Evolutionary conservation across 1,140 invertebrate genomes (phyloP).

Genomic region (Megalopta genalis): DNA sequence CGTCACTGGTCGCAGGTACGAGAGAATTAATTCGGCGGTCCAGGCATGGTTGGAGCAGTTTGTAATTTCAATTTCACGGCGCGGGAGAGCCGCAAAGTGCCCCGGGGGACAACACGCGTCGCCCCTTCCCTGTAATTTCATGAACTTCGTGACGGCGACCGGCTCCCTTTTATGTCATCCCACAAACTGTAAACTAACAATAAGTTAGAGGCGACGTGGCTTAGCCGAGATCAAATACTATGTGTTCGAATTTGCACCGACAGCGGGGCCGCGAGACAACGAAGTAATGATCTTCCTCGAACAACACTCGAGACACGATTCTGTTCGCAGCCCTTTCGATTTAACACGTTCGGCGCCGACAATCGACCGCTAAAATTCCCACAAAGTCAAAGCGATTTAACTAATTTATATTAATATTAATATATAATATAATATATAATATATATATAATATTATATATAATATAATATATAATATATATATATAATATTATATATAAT

Average conservation of each 20-base stretch:
- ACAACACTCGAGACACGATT: not conserved
- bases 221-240: constrained; percentile 36
- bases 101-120: constrained; percentile 57
- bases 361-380: too few relatives aligned
- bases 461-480: too few relatives aligned
- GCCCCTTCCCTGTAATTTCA: constrained; percentile 55
- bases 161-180: constrained; percentile 41
- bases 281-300: not conserved
- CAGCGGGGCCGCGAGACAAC: not conserved
- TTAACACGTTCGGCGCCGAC: too few relatives aligned
- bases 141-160: constrained; percentile 44
- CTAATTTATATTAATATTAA: too few relatives aligned
- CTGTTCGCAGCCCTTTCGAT: too few relatives aligned
- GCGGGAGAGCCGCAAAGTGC: constrained; percentile 51
- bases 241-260: not conserved
- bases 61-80: constrained; percentile 71
- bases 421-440: too few relatives aligned
- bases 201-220: constrained; percentile 48
- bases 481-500: too few relatives aligned
- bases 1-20: not conserved
- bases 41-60: not conserved
- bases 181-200: constrained; percentile 52
- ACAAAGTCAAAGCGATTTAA: too few relatives aligned
- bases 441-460: too few relatives aligned
- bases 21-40: constrained; percentile 8